Base-by-base conservation (phyloP, 2,113 vertebrate genomes). In the Pygoscelis antarcticus region DNA sequence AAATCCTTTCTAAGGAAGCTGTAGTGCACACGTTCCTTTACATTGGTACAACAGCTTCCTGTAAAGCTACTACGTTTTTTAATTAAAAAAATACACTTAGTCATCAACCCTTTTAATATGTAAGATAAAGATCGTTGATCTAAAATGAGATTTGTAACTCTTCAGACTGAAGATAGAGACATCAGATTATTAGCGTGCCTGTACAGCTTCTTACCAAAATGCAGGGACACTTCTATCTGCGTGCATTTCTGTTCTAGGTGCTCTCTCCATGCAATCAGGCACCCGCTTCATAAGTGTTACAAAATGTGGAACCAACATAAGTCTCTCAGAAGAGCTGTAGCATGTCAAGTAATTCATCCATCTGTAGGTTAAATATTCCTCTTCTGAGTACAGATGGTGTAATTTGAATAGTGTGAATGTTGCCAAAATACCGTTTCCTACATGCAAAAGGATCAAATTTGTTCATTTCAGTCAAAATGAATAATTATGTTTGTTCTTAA, bases 261-360 rank as follows among this genome's bases (percentile, higher is more conserved):
- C 30, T 77, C 46, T 61, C 17, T 52, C 36, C 36, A 4, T 57
- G 66, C 85, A 34, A 1, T 52, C 40, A 49, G n/a, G 30, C 36
- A 52, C 6, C 7, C 9, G 9, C 49, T 42, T 34, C 1, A 0
- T 26, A 30, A 42, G 20, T 79, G 27, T 44, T 46, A 30, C 10
- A 36, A 42, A 65, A 70, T 0, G 2, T 18, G 34, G 38, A 79
- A 34, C 32, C 47, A n/a, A 0, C 2, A 0, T 2, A 62, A 17
- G 11, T 64, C 60, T 46, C 40, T 30, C 29, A 52, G 55, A 57
- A 94, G 32, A 57, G 20, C 36, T 74, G 20, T n/a, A 64, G 22
- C 23, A 5, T 13, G 7, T 70, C 0, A 2, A 54, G n/a, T 54
- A 84, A 47, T 82, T 82, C 2, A 29, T 58, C 38, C 17, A 27